Base-by-base conservation (phyloP, 1,140 invertebrate genomes). In the Conopomorpha cramerella region DNA sequence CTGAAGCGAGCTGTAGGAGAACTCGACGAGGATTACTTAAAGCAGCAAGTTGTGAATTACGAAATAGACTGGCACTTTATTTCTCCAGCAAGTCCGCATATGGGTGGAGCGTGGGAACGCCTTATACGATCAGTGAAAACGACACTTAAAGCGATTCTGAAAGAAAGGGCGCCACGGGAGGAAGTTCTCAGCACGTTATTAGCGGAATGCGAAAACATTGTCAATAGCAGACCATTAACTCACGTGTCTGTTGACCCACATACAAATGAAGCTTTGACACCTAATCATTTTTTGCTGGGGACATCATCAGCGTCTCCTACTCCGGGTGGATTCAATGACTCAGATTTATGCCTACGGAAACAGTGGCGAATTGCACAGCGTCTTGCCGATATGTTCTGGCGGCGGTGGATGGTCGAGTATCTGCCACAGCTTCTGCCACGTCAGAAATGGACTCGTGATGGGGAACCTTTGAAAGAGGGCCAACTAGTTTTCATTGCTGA, bases 1-100 rank as follows among this genome's bases (percentile, higher is more conserved):
- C 30, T 13, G 18, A 19, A 16, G 13, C 10, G 36, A 33, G 25
- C 12, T 32, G 30, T 36, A 29, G 28, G 11, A 29, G 16, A 12
- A 13, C 28, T 30, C 8, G 6, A 4, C 12, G 12, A 8, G 12
- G n/a, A n/a, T n/a, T n/a, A n/a, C 15, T 32, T 11, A 3, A 23
- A 30, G 16, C 8, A 30, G 16, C n/a, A 34, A 31, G 19, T 30
- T 13, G 27, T 12, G 25, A 29, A 16, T 14, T 30, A 49, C 14
- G 8, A 26, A 3, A 31, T 17, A n/a, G 28, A 45, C 12, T 70
- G 55, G 51, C 28, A 49, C 12, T 61, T 70, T 30, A 62, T 23
- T 14, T 32, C 41, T 3, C 36, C 46, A 17, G 14, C 17, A n/a
- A 25, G 36, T 14, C 38, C 45, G 13, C 35, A 39, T 16, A 32